Conservation (phyloP, 2,113 vertebrate species). For the Diphyllodes magnificus region DNA sequence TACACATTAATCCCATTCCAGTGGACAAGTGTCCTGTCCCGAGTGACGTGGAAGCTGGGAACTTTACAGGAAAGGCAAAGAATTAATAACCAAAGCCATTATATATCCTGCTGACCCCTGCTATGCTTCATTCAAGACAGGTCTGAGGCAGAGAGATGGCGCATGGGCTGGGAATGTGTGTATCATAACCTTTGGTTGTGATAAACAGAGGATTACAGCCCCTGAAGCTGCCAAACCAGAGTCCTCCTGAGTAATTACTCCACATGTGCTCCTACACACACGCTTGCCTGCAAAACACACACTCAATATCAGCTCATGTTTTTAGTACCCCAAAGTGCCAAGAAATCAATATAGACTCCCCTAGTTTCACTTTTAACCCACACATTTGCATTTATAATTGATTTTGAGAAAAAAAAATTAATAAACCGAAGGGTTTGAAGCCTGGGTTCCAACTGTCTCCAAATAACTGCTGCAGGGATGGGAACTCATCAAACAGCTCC, state of each 20-base stretch:
- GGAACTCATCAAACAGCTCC: neutral
- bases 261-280: neutral
- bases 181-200: neutral
- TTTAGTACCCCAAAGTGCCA: neutral
- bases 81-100: neutral
- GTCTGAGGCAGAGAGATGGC: neutral
- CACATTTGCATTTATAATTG: neutral
- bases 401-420: neutral
- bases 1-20: neutral
- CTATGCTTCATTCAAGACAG: neutral
- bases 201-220: neutral
- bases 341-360: neutral
- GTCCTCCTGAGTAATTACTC: neutral
- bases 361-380: neutral
- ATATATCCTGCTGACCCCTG: neutral
- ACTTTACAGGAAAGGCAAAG: neutral
- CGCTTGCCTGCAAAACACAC: neutral
- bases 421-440: neutral
- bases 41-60: neutral
- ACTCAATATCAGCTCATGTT: neutral
- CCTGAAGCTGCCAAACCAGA: neutral
- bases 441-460: neutral
- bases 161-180: neutral
- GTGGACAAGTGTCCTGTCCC: neutral
- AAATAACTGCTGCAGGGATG: neutral